Evolutionary conservation across 2,113 vertebrate species (phyloP).

Genomic region (Pluvialis apricaria): DNA sequence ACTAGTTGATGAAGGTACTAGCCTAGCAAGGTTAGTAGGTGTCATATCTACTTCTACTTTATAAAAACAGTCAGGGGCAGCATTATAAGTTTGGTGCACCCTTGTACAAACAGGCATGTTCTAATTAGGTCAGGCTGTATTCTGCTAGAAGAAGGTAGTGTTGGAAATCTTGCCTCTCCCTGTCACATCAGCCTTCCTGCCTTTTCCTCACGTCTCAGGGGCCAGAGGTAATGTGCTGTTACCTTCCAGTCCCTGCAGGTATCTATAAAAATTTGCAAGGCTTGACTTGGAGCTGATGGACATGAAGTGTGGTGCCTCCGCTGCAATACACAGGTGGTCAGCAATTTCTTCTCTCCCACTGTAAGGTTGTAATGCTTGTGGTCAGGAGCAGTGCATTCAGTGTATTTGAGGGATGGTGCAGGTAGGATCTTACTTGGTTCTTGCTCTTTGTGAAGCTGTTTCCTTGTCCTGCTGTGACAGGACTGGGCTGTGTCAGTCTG

Average conservation of each 20-base stretch:
- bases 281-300: background rate
- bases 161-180: background rate
- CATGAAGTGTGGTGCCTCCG: background rate
- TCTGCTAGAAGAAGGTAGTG: background rate
- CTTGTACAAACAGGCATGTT: background rate
- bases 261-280: background rate
- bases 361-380: background rate
- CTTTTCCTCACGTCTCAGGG: background rate
- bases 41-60: background rate
- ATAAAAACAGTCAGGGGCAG: background rate
- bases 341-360: background rate
- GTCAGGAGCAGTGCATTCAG: background rate
- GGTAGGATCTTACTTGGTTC: background rate
- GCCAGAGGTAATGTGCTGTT: background rate
- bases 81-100: background rate
- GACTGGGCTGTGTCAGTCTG: background rate
- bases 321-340: background rate
- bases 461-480: background rate
- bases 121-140: background rate
- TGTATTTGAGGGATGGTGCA: background rate
- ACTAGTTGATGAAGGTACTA: background rate
- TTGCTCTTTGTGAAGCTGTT: background rate
- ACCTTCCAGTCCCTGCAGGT: background rate
- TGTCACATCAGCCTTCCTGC: background rate
- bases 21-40: background rate